Conservation (phyloP, 1,140 invertebrate genomes). For the Drosophila ficusphila region DNA sequence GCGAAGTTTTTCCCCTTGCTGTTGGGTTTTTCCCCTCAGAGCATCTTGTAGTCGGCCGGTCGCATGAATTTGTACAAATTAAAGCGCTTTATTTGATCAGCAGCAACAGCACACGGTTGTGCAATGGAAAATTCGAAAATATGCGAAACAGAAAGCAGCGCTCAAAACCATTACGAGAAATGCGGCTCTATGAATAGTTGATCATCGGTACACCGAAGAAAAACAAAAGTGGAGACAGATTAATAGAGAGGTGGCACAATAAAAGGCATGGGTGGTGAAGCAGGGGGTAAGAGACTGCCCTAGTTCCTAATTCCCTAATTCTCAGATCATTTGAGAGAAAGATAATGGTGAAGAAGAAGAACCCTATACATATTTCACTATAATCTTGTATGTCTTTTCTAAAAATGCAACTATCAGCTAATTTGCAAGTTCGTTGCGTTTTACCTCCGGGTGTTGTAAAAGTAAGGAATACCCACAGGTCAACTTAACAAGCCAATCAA, state of each 20-base stretch:
- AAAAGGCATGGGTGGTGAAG: no score
- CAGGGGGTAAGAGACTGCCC: no score
- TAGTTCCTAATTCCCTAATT: no score
- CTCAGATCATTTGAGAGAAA: no score
- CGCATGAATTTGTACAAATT: conserved; percentile 49
- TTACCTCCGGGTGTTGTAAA: no score
- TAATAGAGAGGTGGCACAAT: not conserved
- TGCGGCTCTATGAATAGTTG: conserved; percentile 44
- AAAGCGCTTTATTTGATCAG: conserved; percentile 44
- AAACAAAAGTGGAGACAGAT: conserved; percentile 20
- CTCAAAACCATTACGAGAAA: conserved; percentile 45
- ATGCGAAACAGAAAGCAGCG: conserved; percentile 32
- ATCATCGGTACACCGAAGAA: conserved; percentile 16
- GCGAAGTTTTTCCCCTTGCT: not conserved
- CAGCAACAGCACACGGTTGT: conserved; percentile 33
- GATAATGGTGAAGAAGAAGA: no score
- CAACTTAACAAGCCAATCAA: conserved; percentile 2
- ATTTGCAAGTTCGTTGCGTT: no score
- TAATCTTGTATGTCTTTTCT: no score
- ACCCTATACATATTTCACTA: no score
- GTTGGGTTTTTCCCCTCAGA: conserved; percentile 11
- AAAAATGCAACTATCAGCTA: no score
- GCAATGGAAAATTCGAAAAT: conserved; percentile 57
- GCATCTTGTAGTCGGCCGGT: conserved; percentile 12
- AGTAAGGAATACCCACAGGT: not conserved